Evolutionary conservation across 2,113 vertebrate genomes (phyloP), one percentile per base, ranked within the genome.

Genomic region (Charina bottae): DNA sequence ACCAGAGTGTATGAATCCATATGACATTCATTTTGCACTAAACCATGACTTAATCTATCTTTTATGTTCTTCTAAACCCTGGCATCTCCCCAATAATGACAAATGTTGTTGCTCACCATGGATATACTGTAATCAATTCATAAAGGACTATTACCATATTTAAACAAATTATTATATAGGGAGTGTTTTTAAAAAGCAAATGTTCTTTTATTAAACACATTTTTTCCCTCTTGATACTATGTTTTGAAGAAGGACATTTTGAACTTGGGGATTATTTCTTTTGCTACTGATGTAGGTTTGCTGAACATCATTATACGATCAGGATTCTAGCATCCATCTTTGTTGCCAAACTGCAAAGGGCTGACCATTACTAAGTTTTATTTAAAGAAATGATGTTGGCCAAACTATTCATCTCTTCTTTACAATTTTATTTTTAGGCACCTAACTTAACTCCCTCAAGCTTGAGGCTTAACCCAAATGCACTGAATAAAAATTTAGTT

Each of bases 401-500:
- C 12, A 87, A 93, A 28, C 58, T 95, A 93, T 95, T 97, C 96
- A 96, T 94, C 90, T 95, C 93, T 88, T 92, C 83, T 92, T 96
- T 91, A 93, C 92, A 94, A 95, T 94, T 94, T 90, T 94, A 95
- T 96, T 94, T 92, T 56, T 90, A 94, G 90, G 37, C 68, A 92
- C 46, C 68, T 53, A 89, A 87, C 58, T 88, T 92, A 91, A 89
- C 88, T 96, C 84, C 56, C 91, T 93, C 83, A 92, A 85, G 60
- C 68, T 92, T 91, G 42, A 96, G 49, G 15, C 56, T 93, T 58
- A 85, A 90, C 83, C 93, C 89, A 96, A 55, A 85, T 88, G 93
- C 90, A 93, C 21, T 91, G 94, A 94, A 96, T 93, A 94, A 90
- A 96, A 96, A 94, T 94, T 94, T 93, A 96, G 93, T 96, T 95